Evolutionary conservation across 1,140 invertebrate genomes (phyloP), one percentile per base, ranked within the genome.

Genomic region (Ridgeia piscesae): DNA sequence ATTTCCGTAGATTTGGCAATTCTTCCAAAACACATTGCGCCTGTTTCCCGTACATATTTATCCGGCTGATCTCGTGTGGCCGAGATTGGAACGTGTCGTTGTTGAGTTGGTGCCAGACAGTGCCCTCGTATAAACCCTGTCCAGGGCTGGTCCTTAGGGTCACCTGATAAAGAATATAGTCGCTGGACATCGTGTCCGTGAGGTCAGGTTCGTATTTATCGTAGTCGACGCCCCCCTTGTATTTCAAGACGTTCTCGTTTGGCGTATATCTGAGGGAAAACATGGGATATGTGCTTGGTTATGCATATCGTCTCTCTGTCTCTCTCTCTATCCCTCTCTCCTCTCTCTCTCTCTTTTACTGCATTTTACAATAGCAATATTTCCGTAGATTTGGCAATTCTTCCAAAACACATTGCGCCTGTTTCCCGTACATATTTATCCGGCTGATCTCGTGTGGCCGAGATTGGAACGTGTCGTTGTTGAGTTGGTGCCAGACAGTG

Each of bases 121-220:
- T 96, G 31, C 97, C 98, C 96, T 97, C 97, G 95, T 97, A 99
- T 0, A 98, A 95, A 0, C 97, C 98, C 21, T 97, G 95, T 11
- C 98, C 98, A 0, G 98, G 98, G 21, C 95, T 94, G 0, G 98
- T 97, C 33, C 96, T 95, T 2, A 99, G 94, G 96, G 98, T 98
- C 31, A 95, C 92, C 93, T 95, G 95, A 91, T 94, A 94, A 8
- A 94, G 92, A 21, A 92, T 93, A 4, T 95, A 94, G 0, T 97
- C 96, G 0, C 97, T 94, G 42, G n/a, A 88, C 14, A 93, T 92
- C 14, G 97, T 96, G 0, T 97, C 97, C 9, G 97, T 97, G 89
- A 98, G 97, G 94, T 98, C 97, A 1, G 98, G 97, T 2, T 95
- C 93, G 94, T 98, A 98, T 0, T 98, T 98, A 95, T 99, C 98